These are phyloP conservation scores for Hybognathus amarus DNA, from an alignment of 2,797 vertebrate species.

Conservation along the genomic window DNA sequence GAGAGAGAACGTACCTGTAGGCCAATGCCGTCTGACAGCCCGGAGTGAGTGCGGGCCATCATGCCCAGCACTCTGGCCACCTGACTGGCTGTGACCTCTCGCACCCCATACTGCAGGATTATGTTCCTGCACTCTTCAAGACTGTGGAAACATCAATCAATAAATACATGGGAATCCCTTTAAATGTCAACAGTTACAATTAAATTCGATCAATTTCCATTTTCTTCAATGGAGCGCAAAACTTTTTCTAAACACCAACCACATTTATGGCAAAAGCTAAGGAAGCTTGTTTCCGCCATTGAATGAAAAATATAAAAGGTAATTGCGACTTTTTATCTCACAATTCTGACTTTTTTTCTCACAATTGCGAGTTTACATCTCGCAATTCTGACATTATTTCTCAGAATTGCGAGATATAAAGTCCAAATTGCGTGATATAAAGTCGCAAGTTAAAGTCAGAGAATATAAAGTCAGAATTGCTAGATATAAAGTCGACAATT, in stretches of 20 bases:
- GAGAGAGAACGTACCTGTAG: conserved; percentile 83
- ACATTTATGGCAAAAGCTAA: not conserved
- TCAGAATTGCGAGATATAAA: too few relatives aligned
- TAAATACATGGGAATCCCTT: not conserved
- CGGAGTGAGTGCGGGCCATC: conserved; percentile 99
- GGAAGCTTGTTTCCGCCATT: too few relatives aligned
- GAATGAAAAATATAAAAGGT: too few relatives aligned
- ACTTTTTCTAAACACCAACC: too few relatives aligned
- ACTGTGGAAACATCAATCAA: conserved; percentile 67
- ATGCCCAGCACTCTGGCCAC: conserved; percentile 98
- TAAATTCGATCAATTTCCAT: not conserved
- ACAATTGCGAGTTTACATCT: too few relatives aligned
- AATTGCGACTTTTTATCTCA: too few relatives aligned
- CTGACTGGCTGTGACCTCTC: conserved; percentile 97
- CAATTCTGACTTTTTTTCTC: too few relatives aligned
- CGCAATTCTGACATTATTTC: too few relatives aligned
- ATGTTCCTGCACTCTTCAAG: conserved; percentile 99
- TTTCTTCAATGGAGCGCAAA: not conserved
- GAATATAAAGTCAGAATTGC: too few relatives aligned
- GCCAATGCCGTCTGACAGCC: conserved; percentile 93
- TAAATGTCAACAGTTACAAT: not conserved
- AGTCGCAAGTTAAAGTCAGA: too few relatives aligned
- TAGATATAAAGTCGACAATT: too few relatives aligned
- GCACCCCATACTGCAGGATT: conserved; percentile 95
- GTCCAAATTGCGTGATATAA: too few relatives aligned